Percentiles rank a stretch among this genome's conserved stretches.
These are phyloP conservation scores for Epinephelus lanceolatus DNA, from an alignment of 2,113 vertebrate species.

Conservation along the genomic window DNA sequence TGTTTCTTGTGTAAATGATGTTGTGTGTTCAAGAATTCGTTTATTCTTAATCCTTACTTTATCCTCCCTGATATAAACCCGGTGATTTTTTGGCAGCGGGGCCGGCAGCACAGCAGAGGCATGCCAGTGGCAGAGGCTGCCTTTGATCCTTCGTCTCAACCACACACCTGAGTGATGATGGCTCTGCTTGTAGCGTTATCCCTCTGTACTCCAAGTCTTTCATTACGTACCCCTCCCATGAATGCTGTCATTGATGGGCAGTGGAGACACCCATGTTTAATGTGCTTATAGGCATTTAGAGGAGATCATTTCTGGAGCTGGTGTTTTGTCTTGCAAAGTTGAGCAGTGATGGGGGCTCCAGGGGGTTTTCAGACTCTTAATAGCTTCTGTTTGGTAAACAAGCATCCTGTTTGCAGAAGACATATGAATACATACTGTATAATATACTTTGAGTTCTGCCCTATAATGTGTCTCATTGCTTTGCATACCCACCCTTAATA, in stretches of 20 bases:
- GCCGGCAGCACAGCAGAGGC: slow-evolving; percentile 73
- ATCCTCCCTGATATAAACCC: slow-evolving; percentile 77
- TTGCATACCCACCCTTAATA: neutral
- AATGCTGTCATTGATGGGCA: slow-evolving; percentile 78
- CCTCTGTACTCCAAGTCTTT: slow-evolving; percentile 75
- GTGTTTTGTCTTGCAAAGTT: slow-evolving; percentile 75
- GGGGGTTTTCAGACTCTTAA: slow-evolving; percentile 64
- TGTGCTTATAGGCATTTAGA: slow-evolving; percentile 80
- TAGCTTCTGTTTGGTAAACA: slow-evolving; percentile 72
- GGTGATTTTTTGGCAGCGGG: slow-evolving; percentile 74
- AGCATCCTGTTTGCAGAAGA: slow-evolving; percentile 42
- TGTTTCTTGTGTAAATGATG: slow-evolving; percentile 84
- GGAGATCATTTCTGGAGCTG: slow-evolving; percentile 77
- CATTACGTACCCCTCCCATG: slow-evolving; percentile 77
- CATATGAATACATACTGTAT: slow-evolving; percentile 29
- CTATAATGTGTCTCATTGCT: slow-evolving; percentile 22
- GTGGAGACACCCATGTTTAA: slow-evolving; percentile 82
- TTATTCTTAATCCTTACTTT: slow-evolving; percentile 81
- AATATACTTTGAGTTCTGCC: slow-evolving; percentile 12
- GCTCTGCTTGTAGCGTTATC: slow-evolving; percentile 81
- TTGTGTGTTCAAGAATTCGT: slow-evolving; percentile 82
- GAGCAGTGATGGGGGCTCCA: slow-evolving; percentile 50
- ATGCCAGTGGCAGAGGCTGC: slow-evolving; percentile 75
- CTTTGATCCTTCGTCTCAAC: slow-evolving; percentile 81
- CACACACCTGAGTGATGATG: slow-evolving; percentile 84